Conservation (phyloP, 2,888 invertebrate species). For the Drosophila subsilvestris region DNA sequence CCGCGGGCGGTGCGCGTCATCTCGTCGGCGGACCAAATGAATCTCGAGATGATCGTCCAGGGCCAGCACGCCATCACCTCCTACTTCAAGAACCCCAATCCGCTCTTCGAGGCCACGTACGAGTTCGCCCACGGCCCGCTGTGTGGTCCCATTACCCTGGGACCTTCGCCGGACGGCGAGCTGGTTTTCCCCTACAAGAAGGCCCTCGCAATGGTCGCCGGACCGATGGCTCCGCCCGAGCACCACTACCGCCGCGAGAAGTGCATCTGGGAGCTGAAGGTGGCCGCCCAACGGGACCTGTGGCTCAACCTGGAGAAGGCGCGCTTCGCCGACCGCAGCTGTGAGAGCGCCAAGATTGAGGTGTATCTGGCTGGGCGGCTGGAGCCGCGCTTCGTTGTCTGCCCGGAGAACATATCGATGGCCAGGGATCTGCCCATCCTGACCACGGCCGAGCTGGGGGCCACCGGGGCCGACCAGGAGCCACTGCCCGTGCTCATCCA, state of each 20-base stretch:
- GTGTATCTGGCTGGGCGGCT: slow-evolving; percentile 90
- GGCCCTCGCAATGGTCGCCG: slow-evolving; percentile 86
- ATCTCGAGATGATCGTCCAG: slow-evolving; percentile 92
- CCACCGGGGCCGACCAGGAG: slow-evolving; percentile 86
- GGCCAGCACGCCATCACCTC: slow-evolving; percentile 93
- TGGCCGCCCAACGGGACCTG: slow-evolving; percentile 92
- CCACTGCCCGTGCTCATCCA: slow-evolving; percentile 89
- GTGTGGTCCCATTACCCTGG: slow-evolving; percentile 92
- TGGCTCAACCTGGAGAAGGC: slow-evolving; percentile 95
- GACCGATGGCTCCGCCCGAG: slow-evolving; percentile 82
- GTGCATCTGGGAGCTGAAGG: slow-evolving; percentile 92
- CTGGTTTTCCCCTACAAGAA: slow-evolving; percentile 94
- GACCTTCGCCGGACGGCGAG: slow-evolving; percentile 92
- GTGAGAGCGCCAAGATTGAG: slow-evolving; percentile 94
- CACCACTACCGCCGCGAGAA: slow-evolving; percentile 85
- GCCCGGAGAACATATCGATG: slow-evolving; percentile 93
- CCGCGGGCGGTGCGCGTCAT: slow-evolving; percentile 88
- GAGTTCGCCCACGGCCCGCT: slow-evolving; percentile 95
- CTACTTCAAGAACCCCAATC: slow-evolving; percentile 93
- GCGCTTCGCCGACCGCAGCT: slow-evolving; percentile 92
- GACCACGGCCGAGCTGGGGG: slow-evolving; percentile 90
- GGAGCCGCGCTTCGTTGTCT: slow-evolving; percentile 91
- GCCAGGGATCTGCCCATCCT: slow-evolving; percentile 92
- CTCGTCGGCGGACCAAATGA: slow-evolving; percentile 91
- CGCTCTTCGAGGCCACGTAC: slow-evolving; percentile 93